A percentile compares a stretch with the other conserved stretches of the same genome.
Conservation (phyloP, 2,797 vertebrate species). For the Harpagifer antarcticus region DNA sequence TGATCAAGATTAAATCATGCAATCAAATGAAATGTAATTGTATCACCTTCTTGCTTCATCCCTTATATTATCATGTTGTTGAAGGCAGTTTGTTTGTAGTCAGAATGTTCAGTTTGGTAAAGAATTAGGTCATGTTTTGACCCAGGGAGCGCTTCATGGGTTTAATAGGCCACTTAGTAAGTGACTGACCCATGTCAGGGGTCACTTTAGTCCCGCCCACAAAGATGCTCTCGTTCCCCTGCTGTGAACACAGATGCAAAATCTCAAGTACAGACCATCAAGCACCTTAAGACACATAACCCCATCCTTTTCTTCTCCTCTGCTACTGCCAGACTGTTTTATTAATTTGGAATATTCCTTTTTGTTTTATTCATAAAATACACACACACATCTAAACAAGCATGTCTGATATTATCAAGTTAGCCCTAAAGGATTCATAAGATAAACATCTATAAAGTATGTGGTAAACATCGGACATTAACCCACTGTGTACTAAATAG, state of each 20-base stretch:
- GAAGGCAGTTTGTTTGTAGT: not conserved
- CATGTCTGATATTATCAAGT: not conserved
- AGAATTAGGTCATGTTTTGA: conserved; percentile 24
- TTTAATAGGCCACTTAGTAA: conserved; percentile 36
- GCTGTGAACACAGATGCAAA: conserved; percentile 18
- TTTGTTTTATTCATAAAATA: not conserved
- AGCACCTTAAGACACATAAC: conserved; percentile 1
- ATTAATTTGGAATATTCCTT: not conserved
- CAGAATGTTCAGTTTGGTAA: conserved; percentile 1
- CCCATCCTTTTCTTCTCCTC: not conserved
- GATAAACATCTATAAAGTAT: not conserved
- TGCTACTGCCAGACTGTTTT: not conserved
- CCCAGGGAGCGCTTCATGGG: not conserved
- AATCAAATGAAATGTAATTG: not conserved
- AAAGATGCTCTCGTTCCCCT: conserved; percentile 16
- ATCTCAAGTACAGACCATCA: not conserved
- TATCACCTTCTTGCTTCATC: not conserved
- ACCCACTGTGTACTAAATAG: not conserved
- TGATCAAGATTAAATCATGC: no score
- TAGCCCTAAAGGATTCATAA: not conserved
- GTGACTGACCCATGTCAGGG: conserved; percentile 11
- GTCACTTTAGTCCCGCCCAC: conserved; percentile 4
- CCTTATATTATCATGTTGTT: not conserved
- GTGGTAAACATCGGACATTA: not conserved
- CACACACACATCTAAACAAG: not conserved